Conservation (phyloP, 2,113 vertebrate genomes). For the Ameiurus melas region DNA sequence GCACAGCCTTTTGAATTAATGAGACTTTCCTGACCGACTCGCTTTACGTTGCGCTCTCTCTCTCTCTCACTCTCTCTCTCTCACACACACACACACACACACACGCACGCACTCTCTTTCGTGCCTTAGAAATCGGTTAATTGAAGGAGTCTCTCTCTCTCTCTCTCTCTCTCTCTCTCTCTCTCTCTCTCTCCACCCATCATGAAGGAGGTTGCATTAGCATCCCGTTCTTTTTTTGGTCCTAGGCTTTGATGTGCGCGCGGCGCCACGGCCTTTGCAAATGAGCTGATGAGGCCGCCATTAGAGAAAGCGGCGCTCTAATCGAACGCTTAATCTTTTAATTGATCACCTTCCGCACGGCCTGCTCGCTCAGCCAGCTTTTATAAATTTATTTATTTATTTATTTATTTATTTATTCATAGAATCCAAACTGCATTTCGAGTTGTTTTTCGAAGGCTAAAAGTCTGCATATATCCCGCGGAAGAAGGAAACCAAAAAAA, state of each 20-base stretch:
- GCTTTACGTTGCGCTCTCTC: constrained; percentile 80
- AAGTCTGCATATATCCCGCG: constrained; percentile 20
- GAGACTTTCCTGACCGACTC: constrained; percentile 85
- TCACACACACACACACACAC: constrained; percentile 66
- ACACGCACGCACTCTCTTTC: constrained; percentile 67
- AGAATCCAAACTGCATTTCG: constrained; percentile 64
- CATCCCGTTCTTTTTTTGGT: constrained; percentile 81
- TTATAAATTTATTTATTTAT: constrained; percentile 26
- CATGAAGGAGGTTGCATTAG: constrained; percentile 97
- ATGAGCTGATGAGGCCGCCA: constrained; percentile 97
- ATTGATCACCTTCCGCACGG: constrained; percentile 90
- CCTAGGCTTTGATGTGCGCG: constrained; percentile 91
- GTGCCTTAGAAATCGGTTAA: constrained; percentile 97
- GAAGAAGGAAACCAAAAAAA: background rate
- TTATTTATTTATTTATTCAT: constrained; percentile 51
- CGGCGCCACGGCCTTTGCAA: constrained; percentile 86
- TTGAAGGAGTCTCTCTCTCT: constrained; percentile 93
- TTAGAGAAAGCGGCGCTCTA: constrained; percentile 85
- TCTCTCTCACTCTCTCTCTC: constrained; percentile 64
- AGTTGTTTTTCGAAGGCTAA: constrained; percentile 66
- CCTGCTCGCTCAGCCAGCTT: constrained; percentile 65
- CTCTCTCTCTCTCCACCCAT: constrained; percentile 71
- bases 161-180: constrained; percentile 74
- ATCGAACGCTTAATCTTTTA: constrained; percentile 98
- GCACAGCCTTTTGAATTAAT: constrained; percentile 92